Base-by-base conservation (phyloP, 2,797 vertebrate genomes). In the Parotocinclus haroldoi region DNA sequence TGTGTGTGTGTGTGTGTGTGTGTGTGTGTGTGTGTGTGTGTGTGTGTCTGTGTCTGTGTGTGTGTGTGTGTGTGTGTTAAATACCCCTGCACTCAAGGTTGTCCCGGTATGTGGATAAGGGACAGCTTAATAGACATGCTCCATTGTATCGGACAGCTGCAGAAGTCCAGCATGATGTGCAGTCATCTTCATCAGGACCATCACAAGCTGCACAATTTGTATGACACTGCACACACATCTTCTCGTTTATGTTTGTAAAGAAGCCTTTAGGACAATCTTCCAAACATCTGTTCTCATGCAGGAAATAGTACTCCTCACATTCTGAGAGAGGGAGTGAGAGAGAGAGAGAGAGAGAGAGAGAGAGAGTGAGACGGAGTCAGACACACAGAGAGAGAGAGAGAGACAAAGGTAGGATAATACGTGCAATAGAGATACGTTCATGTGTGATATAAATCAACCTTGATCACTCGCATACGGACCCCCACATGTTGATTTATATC, bases 211-310 rank as follows among this genome's bases (percentile, higher is more conserved):
- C 69, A 58, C 92, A 93, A 50, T 80, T 40, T 0, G 54, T 3
- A 1, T 92, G 84, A 75, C 92, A 94, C 18, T 49, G 62, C 38
- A 79, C 65, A 58, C 92, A 94, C n/a, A 48, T 56, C 7, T 37
- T 65, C 38, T 59, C 79, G 40, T 38, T 45, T 0, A 72, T 17
- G 9, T 86, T 84, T 0, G 68, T 52, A 0, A 87, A 91, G 77
- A 84, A 92, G 0, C 64, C 68, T 3, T 38, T 19, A 19, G 92
- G 91, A 51, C 91, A 93, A 40, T 87, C 76, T 4, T 46, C 57
- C 3, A 82, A 45, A 68, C 89, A 94, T 5, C 9, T 13, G 3
- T 78, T 81, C 1, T 87, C 1, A 0, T 89, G 78, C 55, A 89
- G 80, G 49, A 88, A 83, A 78, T 76, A 87, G 4, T 72, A 56